Percentiles rank a stretch among this genome's conserved stretches.
Conservation (phyloP, 2,113 vertebrate species). For the Rhizomys pruinosus region DNA sequence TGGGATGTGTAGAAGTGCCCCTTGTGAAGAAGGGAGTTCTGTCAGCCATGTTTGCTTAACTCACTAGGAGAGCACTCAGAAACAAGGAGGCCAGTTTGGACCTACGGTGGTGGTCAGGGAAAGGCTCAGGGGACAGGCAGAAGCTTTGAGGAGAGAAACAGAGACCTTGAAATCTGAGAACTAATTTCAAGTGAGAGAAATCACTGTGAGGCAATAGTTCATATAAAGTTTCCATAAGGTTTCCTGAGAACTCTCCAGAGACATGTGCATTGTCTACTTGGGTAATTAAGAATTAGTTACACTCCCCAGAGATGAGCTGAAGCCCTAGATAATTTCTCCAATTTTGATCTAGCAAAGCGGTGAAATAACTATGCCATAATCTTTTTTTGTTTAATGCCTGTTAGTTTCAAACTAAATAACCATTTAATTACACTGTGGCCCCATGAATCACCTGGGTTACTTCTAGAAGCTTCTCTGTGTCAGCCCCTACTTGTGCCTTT, state of each 20-base stretch:
- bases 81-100: no score
- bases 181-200: not conserved
- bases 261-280: slow-evolving; percentile 29
- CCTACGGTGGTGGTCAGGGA: not conserved
- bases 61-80: no score
- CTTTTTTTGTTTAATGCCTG: slow-evolving; percentile 7
- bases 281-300: slow-evolving; percentile 72
- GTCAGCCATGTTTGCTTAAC: not conserved
- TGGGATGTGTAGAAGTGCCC: not conserved
- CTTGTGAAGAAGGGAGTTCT: not conserved
- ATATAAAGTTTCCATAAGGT: not conserved
- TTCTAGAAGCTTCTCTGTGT: not conserved
- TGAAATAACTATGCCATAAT: not conserved
- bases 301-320: slow-evolving; percentile 55
- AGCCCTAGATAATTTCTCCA: slow-evolving; percentile 51
- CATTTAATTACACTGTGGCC: not conserved
- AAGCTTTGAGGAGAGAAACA: not conserved
- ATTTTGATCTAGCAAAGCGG: slow-evolving; percentile 38
- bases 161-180: not conserved
- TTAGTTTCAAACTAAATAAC: slow-evolving; percentile 17
- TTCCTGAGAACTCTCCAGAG: slow-evolving; percentile 62
- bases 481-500: slow-evolving; percentile 12
- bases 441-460: not conserved
- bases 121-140: not conserved
- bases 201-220: not conserved